Conservation (phyloP, 2,113 vertebrate genomes). For the Lasiurus borealis region DNA sequence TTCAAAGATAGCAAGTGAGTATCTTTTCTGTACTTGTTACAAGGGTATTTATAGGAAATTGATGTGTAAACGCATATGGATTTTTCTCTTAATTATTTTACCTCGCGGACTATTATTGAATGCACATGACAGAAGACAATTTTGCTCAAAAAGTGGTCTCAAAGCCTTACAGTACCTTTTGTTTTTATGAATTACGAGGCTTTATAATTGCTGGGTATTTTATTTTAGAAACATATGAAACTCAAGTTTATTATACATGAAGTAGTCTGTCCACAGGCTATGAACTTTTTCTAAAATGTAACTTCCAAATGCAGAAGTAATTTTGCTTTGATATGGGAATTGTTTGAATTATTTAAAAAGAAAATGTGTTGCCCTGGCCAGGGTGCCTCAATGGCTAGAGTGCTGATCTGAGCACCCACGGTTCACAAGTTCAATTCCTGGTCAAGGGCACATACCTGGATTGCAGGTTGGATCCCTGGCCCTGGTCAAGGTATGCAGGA, state of each 20-base stretch:
- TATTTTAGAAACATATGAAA: too few species aligned
- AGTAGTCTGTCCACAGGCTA: not conserved
- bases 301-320: not conserved
- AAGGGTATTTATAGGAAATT: not conserved
- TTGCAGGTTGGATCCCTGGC: too few species aligned
- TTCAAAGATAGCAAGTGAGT: conserved; percentile 98
- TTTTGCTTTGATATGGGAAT: not conserved
- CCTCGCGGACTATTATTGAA: not conserved
- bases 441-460: too few species aligned
- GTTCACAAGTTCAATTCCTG: too few species aligned
- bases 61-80: not conserved
- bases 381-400: too few species aligned
- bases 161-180: not conserved
- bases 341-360: not conserved
- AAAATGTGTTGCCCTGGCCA: not conserved
- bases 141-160: not conserved
- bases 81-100: conserved; percentile 2
- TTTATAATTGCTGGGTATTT: too few species aligned
- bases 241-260: not conserved
- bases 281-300: not conserved
- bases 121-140: not conserved
- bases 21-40: not conserved
- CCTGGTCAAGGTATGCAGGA: too few species aligned
- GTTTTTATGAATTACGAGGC: not conserved
- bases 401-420: too few species aligned